Base-by-base conservation (phyloP, 2,113 vertebrate genomes). In the Trinectes maculatus region DNA sequence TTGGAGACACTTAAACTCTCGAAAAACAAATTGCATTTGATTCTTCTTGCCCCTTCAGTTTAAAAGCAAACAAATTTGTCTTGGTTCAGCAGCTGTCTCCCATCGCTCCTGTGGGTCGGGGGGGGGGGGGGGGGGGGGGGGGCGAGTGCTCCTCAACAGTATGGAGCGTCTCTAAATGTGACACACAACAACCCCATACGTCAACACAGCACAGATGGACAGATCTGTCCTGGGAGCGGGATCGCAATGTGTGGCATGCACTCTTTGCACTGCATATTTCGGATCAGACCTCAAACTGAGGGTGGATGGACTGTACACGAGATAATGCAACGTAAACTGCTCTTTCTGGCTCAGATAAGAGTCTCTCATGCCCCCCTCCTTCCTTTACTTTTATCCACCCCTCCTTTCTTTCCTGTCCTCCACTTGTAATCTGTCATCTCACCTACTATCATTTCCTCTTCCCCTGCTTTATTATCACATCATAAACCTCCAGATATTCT, bases 151-250 rank as follows among this genome's bases (percentile, higher is more conserved):
- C 58, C 19, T 70, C n/a, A 49, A 3, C 39, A 51, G 8, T 5
- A 46, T 12, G 25, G 40, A 39, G 59, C 36, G 26, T 66, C 59
- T 69, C 24, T 66, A 40, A 76, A 63, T 3, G 16, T 40, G 53
- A 37, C 68, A 56, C 31, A 19, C 59, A 16, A 31, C 36, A 51
- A 22, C 22, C 40, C 56, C 25, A 2, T 63, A 74, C 3, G 3
- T 86, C 86, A 89, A 87, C 88, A 80, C 72, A 44, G 62, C 72
- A 47, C 82, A 87, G 60, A 78, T 80, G 82, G 80, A 78, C 58
- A 31, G 26, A 70, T 67, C 53, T 57, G 2, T 64, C 64, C 82
- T 52, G 16, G 26, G 71, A 65, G 58, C 71, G 28, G 52, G 48
- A 78, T 61, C 18, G 25, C 51, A 56, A 31, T 72, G 61, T 59